These are phyloP conservation scores for Acronicta leporina DNA, from an alignment of 2,888 invertebrate genomes.

Conservation along the genomic window DNA sequence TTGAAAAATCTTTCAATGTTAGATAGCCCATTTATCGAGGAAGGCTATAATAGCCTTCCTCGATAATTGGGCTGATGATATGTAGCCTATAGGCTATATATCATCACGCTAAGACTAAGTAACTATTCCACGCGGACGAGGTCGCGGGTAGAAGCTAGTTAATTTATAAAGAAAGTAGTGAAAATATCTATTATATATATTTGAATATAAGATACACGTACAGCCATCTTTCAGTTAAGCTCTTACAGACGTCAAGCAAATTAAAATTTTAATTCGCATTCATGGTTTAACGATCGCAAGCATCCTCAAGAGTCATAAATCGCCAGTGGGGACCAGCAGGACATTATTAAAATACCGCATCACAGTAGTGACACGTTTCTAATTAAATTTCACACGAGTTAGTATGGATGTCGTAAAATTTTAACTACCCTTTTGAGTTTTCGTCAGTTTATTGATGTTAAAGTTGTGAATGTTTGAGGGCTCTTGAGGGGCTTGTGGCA, in stretches of 20 bases:
- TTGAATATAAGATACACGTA: too few relatives aligned
- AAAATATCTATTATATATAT: too few relatives aligned
- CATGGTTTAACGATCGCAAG: constrained; percentile 69
- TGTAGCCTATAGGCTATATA: too few relatives aligned
- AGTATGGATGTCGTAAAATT: constrained; percentile 76
- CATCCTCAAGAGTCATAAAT: constrained; percentile 74
- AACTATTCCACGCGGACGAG: too few relatives aligned
- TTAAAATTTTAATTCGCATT: constrained; percentile 74
- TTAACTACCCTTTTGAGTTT: constrained; percentile 79
- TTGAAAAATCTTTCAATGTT: too few relatives aligned
- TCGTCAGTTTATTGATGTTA: constrained; percentile 72
- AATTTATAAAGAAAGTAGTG: too few relatives aligned
- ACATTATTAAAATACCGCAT: constrained; percentile 84
- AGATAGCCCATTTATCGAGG: too few relatives aligned
- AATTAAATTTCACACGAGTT: constrained; percentile 85
- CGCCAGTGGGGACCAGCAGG: constrained; percentile 69
- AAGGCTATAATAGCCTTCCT: too few relatives aligned
- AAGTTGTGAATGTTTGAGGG: constrained; percentile 53
- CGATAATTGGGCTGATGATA: too few relatives aligned
- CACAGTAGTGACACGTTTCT: constrained; percentile 76
- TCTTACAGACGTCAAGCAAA: constrained; percentile 60
- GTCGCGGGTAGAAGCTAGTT: too few relatives aligned
- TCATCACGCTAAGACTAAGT: too few relatives aligned
- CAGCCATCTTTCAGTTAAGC: constrained; percentile 11
- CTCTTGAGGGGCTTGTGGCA: constrained; percentile 17